phyloP scores from a whole-genome alignment of 2,888 invertebrate genomes.

The Leptinotarsa haldemani region DNA sequence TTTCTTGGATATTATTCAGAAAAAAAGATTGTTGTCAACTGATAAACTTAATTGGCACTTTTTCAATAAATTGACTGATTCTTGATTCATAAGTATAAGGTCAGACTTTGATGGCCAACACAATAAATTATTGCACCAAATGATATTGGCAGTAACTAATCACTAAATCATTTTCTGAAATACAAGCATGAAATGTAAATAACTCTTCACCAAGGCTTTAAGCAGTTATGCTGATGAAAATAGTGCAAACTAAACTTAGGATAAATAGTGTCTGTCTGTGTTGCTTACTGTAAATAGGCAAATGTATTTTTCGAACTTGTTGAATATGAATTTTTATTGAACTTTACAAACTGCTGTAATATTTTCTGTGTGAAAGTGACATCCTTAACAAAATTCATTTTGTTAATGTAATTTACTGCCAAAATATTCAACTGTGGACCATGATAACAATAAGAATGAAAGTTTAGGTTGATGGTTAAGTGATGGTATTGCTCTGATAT shows the following conservation, averaged over 20 bases:
- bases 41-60: too few relatives aligned
- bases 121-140: constrained; percentile 13
- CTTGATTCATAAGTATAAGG: too few relatives aligned
- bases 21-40: too few relatives aligned
- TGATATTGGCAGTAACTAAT: too few relatives aligned
- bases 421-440: constrained; percentile 51
- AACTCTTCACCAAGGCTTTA: constrained; percentile 26
- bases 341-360: constrained; percentile 43
- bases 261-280: constrained; percentile 35
- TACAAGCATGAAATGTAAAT: constrained; percentile 33
- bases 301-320: constrained; percentile 52
- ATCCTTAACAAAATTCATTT: constrained; percentile 39
- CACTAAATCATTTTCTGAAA: constrained; percentile 28
- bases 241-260: constrained; percentile 53
- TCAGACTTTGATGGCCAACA: not conserved
- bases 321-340: constrained; percentile 48
- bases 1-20: too few relatives aligned
- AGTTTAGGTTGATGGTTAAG: not conserved
- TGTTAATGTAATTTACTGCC: constrained; percentile 43
- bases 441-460: constrained; percentile 43
- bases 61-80: too few relatives aligned
- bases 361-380: constrained; percentile 37
- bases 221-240: constrained; percentile 34
- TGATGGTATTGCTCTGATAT: constrained; percentile 8
- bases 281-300: constrained; percentile 50